These are phyloP conservation scores for Timandra comae DNA, from an alignment of 2,888 invertebrate genomes.

Conservation along the genomic window DNA sequence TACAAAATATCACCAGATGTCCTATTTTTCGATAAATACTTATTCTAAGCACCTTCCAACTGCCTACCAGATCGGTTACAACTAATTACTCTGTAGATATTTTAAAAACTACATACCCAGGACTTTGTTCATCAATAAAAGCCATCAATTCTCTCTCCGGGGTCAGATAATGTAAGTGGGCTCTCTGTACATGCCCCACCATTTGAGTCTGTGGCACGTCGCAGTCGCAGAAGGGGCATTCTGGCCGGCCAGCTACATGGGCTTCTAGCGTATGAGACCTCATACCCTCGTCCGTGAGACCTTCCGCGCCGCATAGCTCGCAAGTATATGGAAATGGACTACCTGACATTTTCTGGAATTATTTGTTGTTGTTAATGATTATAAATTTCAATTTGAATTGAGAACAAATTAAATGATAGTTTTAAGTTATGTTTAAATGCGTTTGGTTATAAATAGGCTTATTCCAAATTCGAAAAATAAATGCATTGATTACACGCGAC, in stretches of 20 bases:
- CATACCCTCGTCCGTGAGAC: conserved; percentile 87
- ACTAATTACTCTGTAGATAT: too few relatives aligned
- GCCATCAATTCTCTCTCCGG: conserved; percentile 87
- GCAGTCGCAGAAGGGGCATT: conserved; percentile 90
- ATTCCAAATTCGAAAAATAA: too few relatives aligned
- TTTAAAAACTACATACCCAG: conserved; percentile 50
- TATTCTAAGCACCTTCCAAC: too few relatives aligned
- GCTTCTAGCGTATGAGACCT: conserved; percentile 85
- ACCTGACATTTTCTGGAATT: too few relatives aligned
- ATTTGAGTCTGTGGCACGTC: conserved; percentile 85
- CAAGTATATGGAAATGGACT: conserved; percentile 79
- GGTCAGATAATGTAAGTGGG: conserved; percentile 89
- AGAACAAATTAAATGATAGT: too few relatives aligned
- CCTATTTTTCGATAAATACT: too few relatives aligned
- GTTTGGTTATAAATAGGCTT: too few relatives aligned
- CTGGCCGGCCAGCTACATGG: conserved; percentile 86
- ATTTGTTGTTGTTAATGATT: too few relatives aligned
- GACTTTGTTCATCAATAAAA: conserved; percentile 85
- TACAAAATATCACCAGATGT: too few relatives aligned
- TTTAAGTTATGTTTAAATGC: too few relatives aligned
- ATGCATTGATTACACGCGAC: too few relatives aligned
- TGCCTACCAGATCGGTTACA: too few relatives aligned
- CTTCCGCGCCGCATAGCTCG: conserved; percentile 91
- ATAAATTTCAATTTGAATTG: not conserved
- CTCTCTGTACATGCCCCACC: conserved; percentile 86